Conservation (phyloP, 2,797 vertebrate species). For the Oreonectes daqikongensis region DNA sequence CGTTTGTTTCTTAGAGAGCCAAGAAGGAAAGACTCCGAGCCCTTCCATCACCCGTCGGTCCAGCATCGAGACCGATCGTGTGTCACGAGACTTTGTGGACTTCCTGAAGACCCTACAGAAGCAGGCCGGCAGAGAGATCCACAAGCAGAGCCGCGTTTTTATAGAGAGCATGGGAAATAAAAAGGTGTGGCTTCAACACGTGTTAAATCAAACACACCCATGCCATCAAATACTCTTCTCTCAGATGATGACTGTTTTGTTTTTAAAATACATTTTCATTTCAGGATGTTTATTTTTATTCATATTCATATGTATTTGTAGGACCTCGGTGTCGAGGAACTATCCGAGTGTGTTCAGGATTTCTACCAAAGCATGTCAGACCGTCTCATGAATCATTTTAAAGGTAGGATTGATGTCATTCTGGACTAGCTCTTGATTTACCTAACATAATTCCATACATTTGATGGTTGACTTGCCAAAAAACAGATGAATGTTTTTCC, state of each 20-base stretch:
- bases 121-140: constrained; percentile 86
- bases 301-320: constrained; percentile 59
- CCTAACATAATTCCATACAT: too few species aligned
- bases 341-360: constrained; percentile 93
- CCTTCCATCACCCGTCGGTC: constrained; percentile 88
- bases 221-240: neutral
- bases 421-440: too few species aligned
- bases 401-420: constrained; percentile 76
- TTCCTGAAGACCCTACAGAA: constrained; percentile 92
- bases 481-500: too few species aligned
- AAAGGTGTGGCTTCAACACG: constrained; percentile 77
- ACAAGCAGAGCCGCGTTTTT: constrained; percentile 90
- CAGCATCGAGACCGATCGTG: constrained; percentile 90
- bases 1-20: constrained; percentile 76
- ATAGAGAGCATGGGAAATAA: constrained; percentile 88
- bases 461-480: too few species aligned
- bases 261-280: neutral
- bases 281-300: neutral
- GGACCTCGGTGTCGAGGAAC: constrained; percentile 91
- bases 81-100: constrained; percentile 92
- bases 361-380: constrained; percentile 94
- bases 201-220: neutral
- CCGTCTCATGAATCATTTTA: constrained; percentile 87
- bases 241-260: neutral
- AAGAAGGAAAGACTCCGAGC: constrained; percentile 87